Conservation (phyloP, 2,797 vertebrate genomes). For the Sciurus vulgaris region DNA sequence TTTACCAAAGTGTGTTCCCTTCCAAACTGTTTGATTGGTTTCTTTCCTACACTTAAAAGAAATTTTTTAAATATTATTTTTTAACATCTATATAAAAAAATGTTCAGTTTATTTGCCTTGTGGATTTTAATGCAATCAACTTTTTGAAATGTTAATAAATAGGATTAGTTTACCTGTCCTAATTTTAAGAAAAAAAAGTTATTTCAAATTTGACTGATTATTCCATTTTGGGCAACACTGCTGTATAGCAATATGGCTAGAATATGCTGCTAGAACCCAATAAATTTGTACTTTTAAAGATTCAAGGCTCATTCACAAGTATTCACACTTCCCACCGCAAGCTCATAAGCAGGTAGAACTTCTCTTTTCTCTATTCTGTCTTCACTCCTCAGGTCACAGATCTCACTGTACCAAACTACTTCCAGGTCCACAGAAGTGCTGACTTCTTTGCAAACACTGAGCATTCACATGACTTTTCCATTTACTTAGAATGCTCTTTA, state of each 20-base stretch:
- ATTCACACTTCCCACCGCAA: not conserved
- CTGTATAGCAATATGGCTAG: not conserved
- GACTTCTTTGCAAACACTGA: not conserved
- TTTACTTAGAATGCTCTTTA: slow-evolving; percentile 14
- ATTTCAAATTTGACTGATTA: not conserved
- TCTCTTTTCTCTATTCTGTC: not conserved
- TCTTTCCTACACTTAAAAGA: slow-evolving; percentile 15
- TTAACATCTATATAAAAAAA: not conserved
- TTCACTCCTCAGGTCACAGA: not conserved
- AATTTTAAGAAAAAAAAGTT: not conserved
- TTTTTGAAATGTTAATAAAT: slow-evolving; percentile 1
- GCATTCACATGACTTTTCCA: not conserved
- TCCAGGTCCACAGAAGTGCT: not conserved
- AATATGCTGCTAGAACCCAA: not conserved
- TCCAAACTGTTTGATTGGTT: not conserved
- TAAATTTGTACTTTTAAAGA: not conserved
- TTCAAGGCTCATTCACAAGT: not conserved
- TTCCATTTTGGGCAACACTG: not conserved
- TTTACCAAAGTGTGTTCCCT: not conserved
- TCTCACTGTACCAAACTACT: not conserved
- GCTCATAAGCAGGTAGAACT: not conserved
- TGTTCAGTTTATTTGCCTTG: not conserved
- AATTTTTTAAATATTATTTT: slow-evolving; percentile 13
- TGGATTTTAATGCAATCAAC: slow-evolving; percentile 17
- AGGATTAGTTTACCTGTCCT: not conserved